These are phyloP conservation scores for Hypanus sabinus DNA, from an alignment of 2,113 vertebrate genomes.

Conservation along the genomic window DNA sequence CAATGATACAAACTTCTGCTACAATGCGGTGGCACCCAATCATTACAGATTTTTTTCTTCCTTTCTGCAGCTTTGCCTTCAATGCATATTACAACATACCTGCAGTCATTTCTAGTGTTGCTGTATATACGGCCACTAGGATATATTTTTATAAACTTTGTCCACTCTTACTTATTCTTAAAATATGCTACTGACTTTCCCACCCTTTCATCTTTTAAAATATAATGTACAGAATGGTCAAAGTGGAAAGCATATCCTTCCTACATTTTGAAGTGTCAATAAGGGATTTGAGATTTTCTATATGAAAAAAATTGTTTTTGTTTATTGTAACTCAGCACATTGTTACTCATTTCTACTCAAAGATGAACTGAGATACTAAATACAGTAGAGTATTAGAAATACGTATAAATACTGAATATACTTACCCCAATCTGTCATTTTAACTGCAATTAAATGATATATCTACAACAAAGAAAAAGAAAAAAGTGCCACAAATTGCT, in stretches of 20 bases:
- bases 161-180: not conserved
- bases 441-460: slow-evolving; percentile 37
- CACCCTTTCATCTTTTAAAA: not conserved
- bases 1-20: too few species aligned
- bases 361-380: not conserved
- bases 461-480: not conserved
- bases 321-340: not conserved
- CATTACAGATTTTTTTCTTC: not conserved
- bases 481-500: not conserved
- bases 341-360: not conserved
- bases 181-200: not conserved
- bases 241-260: not conserved
- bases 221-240: not conserved
- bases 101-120: not conserved
- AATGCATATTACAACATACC: not conserved
- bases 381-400: not conserved
- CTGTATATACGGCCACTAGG: not conserved
- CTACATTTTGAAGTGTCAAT: not conserved
- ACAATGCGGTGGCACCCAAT: too few species aligned
- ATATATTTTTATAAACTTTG: not conserved
- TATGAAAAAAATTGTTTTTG: not conserved
- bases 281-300: not conserved
- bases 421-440: slow-evolving; percentile 39
- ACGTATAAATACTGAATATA: not conserved
- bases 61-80: not conserved